These are phyloP conservation scores for Ormia ochracea DNA, from an alignment of 2,888 invertebrate species.

Conservation along the genomic window DNA sequence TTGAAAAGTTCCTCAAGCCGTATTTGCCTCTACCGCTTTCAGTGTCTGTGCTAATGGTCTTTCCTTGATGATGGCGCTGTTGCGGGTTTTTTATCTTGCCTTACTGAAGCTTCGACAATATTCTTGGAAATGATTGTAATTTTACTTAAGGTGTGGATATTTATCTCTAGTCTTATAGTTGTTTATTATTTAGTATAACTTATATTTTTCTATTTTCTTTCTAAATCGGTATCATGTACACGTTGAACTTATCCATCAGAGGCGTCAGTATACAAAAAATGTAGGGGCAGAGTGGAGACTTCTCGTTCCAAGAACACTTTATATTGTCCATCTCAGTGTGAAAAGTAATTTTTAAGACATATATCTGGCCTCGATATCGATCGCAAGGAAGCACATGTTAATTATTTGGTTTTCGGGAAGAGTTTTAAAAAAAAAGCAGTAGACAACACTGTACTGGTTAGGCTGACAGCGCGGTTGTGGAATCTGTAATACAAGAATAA, in stretches of 20 bases:
- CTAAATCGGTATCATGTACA: conserved; percentile 52
- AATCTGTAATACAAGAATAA: no score
- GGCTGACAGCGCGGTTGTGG: no score
- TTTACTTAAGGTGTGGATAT: conserved; percentile 54
- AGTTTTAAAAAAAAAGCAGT: no score
- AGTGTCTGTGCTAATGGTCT: neutral
- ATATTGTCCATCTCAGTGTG: no score
- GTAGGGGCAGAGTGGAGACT: neutral
- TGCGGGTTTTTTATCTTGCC: conserved; percentile 9
- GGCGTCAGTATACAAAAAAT: neutral
- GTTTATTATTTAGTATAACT: conserved; percentile 45
- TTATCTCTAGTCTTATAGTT: conserved; percentile 46
- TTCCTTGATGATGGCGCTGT: conserved; percentile 21
- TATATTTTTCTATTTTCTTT: conserved; percentile 24
- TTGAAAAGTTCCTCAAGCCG: neutral
- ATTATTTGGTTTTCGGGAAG: no score
- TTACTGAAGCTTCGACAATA: conserved; percentile 37
- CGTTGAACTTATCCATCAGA: conserved; percentile 11
- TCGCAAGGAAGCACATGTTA: no score
- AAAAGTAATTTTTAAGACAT: no score
- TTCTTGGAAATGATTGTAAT: conserved; percentile 59
- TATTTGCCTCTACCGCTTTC: neutral
- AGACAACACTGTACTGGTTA: no score
- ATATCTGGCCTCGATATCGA: no score
- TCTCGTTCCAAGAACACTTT: no score